Evolutionary conservation across 2,888 invertebrate genomes (phyloP).

Genomic region (Acrobasis suavella): DNA sequence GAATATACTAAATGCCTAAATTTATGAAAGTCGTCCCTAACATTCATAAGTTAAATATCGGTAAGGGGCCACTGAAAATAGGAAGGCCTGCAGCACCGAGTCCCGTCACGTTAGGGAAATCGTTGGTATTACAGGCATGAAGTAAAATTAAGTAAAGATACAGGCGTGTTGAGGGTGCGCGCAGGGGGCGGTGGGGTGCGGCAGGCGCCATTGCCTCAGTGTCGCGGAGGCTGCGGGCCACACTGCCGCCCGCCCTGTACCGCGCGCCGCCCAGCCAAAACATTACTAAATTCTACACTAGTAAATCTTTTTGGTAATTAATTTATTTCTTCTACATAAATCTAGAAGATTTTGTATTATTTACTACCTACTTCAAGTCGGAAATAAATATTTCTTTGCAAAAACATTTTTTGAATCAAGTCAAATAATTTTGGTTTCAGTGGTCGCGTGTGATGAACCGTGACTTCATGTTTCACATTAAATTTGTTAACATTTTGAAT

Average conservation of each 20-base stretch:
- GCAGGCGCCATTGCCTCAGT: conserved; percentile 60
- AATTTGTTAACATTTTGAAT: conserved; percentile 35
- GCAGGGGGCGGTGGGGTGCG: conserved; percentile 43
- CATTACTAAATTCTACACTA: conserved; percentile 48
- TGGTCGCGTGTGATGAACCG: conserved; percentile 45
- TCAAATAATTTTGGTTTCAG: conserved; percentile 42
- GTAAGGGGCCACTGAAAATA: conserved; percentile 35
- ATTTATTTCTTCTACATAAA: background rate
- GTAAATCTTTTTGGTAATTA: conserved; percentile 36
- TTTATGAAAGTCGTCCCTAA: background rate
- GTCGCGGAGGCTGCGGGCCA: conserved; percentile 78
- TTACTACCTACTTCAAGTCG: background rate
- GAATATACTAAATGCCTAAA: background rate
- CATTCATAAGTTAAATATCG: conserved; percentile 34
- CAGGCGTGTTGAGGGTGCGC: conserved; percentile 54
- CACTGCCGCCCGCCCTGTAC: conserved; percentile 65
- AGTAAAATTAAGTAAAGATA: conserved; percentile 73
- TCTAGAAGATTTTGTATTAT: background rate
- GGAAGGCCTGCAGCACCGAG: conserved; percentile 40
- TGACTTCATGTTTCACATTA: conserved; percentile 47
- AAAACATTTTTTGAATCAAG: conserved; percentile 24
- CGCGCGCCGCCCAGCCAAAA: conserved; percentile 52
- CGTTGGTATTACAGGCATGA: conserved; percentile 63
- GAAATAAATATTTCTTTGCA: background rate
- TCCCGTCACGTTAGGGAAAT: conserved; percentile 60